These are phyloP conservation scores for Trachymyrmex septentrionalis DNA, from an alignment of 1,140 invertebrate species.

Conservation along the genomic window DNA sequence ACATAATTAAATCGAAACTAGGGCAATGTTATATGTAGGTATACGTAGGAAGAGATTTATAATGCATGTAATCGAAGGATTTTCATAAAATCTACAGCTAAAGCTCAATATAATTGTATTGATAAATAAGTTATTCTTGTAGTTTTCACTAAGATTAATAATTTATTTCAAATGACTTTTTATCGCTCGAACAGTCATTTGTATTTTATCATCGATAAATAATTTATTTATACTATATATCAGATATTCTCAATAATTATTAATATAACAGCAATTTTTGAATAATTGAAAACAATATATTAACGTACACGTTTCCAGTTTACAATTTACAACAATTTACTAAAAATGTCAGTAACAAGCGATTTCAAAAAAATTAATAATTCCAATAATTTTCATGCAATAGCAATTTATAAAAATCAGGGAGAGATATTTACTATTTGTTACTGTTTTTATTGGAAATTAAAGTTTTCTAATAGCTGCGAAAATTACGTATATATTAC, in stretches of 20 bases:
- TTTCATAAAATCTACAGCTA: not conserved
- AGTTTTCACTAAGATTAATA: not conserved
- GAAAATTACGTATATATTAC: not conserved
- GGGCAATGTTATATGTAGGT: not conserved
- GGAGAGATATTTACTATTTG: not conserved
- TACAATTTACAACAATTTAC: not conserved
- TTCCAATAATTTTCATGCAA: not conserved
- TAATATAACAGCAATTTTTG: not conserved
- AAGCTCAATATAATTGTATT: not conserved
- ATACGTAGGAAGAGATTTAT: not conserved
- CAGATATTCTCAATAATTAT: not conserved
- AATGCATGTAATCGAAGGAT: not conserved
- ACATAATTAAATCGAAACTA: not conserved
- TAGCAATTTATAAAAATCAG: not conserved
- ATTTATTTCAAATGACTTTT: slow-evolving; percentile 19
- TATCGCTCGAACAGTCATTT: not conserved
- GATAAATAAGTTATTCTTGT: not conserved
- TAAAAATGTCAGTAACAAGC: not conserved
- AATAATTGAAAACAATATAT: slow-evolving; percentile 4
- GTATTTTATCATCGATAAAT: slow-evolving; percentile 5
- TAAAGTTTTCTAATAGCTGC: not conserved
- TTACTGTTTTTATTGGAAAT: not conserved
- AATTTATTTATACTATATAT: not conserved
- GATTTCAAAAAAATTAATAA: not conserved
- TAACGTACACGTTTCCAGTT: not conserved